phyloP scores from a whole-genome alignment of 2,113 vertebrate genomes.

The Actinemys pallida region DNA sequence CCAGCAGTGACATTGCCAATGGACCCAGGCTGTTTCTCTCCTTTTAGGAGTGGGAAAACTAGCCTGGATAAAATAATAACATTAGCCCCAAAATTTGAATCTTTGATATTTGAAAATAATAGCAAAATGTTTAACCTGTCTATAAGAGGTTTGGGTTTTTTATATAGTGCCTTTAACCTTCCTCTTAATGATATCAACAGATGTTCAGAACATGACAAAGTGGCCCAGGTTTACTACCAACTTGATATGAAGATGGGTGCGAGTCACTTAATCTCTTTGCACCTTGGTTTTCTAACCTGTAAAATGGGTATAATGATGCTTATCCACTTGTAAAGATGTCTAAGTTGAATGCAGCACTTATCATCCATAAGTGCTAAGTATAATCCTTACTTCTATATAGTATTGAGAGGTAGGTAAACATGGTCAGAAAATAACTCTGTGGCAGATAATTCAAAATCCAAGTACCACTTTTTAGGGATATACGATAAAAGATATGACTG shows the following conservation, averaged over 20 bases:
- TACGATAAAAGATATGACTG: slow-evolving; percentile 8
- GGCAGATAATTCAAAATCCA: background rate
- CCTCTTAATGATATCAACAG: background rate
- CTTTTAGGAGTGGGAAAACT: background rate
- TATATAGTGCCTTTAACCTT: background rate
- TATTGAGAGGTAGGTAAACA: background rate
- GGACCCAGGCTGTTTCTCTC: background rate
- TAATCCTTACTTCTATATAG: background rate
- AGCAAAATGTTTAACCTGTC: background rate
- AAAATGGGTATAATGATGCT: background rate
- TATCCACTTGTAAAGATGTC: accelerated
- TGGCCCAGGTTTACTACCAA: background rate
- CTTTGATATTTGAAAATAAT: slow-evolving; percentile 1
- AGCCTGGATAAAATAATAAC: background rate
- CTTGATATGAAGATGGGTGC: background rate
- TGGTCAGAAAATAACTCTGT: background rate
- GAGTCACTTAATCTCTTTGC: background rate
- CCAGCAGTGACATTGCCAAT: background rate
- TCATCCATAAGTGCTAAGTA: background rate
- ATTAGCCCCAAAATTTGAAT: background rate
- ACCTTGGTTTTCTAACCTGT: background rate
- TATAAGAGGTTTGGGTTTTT: background rate
- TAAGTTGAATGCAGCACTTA: background rate
- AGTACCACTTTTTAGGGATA: background rate
- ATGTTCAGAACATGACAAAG: background rate